Conservation (phyloP, 2,888 invertebrate genomes). For the Trachelus iudaicus region DNA sequence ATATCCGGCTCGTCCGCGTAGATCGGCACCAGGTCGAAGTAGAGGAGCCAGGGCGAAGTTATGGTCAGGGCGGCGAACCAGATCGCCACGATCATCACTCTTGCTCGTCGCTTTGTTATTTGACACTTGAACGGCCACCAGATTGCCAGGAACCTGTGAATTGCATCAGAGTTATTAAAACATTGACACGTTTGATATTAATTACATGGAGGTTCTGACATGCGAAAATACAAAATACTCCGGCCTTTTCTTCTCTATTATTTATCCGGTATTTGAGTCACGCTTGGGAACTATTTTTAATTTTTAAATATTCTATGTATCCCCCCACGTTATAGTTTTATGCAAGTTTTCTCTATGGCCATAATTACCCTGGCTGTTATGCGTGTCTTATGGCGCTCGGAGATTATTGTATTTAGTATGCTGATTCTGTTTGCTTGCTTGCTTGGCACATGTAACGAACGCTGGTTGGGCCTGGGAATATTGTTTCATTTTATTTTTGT, state of each 20-base stretch:
- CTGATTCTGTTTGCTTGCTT: neutral
- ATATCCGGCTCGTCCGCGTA: constrained; percentile 81
- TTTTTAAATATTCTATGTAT: neutral
- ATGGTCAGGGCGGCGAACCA: constrained; percentile 89
- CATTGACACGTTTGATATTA: accelerated
- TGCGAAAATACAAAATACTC: neutral
- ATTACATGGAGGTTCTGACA: neutral
- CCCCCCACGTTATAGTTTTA: neutral
- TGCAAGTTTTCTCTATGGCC: neutral
- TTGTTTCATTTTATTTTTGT: neutral
- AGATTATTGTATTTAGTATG: neutral
- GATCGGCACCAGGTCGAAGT: constrained; percentile 83
- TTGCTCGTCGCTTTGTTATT: constrained; percentile 88
- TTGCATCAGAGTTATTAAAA: neutral
- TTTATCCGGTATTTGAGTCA: neutral
- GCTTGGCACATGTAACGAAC: neutral
- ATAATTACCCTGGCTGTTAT: neutral
- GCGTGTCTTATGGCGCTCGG: neutral
- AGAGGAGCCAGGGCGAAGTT: constrained; percentile 91
- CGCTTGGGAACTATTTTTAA: neutral
- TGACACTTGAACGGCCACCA: constrained; percentile 94
- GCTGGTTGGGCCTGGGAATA: neutral
- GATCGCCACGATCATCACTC: constrained; percentile 88
- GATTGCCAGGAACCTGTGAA: constrained; percentile 91
- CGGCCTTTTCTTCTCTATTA: neutral